A percentile compares a stretch with the other conserved stretches of the same genome.
Conservation (phyloP, 1,140 invertebrate species). For the Helicoverpa zea region DNA sequence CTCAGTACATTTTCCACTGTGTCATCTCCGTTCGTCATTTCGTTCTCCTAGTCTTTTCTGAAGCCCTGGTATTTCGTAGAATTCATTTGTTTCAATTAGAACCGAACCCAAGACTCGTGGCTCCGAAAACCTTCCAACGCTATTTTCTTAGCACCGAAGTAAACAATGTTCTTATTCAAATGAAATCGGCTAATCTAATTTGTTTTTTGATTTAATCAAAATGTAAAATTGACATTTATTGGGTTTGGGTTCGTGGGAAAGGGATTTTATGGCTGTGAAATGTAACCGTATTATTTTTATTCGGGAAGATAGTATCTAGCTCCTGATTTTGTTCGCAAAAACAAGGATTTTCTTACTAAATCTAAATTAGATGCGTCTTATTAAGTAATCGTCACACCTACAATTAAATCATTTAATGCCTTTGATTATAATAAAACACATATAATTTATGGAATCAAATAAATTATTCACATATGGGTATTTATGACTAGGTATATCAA, state of each 20-base stretch:
- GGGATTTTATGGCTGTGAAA: not conserved
- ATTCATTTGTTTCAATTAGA: slow-evolving; percentile 28
- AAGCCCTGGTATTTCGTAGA: not conserved
- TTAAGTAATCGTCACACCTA: too few relatives aligned
- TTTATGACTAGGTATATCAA: too few relatives aligned
- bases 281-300: not conserved
- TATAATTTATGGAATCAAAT: too few relatives aligned
- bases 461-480: too few relatives aligned
- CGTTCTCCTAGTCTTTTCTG: not conserved
- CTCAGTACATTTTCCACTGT: too few relatives aligned
- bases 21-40: too few relatives aligned
- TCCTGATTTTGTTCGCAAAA: too few relatives aligned
- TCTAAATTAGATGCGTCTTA: too few relatives aligned
- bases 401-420: too few relatives aligned
- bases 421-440: too few relatives aligned
- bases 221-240: not conserved
- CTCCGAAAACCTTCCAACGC: not conserved
- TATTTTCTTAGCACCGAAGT: slow-evolving; percentile 2
- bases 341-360: too few relatives aligned
- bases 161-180: slow-evolving; percentile 1
- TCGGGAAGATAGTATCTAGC: not conserved
- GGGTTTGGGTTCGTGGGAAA: not conserved
- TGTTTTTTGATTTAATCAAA: slow-evolving; percentile 18
- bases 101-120: not conserved
- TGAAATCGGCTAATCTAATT: not conserved